Base-by-base conservation (phyloP, 2,888 invertebrate species). In the Cyclophora albipunctata region DNA sequence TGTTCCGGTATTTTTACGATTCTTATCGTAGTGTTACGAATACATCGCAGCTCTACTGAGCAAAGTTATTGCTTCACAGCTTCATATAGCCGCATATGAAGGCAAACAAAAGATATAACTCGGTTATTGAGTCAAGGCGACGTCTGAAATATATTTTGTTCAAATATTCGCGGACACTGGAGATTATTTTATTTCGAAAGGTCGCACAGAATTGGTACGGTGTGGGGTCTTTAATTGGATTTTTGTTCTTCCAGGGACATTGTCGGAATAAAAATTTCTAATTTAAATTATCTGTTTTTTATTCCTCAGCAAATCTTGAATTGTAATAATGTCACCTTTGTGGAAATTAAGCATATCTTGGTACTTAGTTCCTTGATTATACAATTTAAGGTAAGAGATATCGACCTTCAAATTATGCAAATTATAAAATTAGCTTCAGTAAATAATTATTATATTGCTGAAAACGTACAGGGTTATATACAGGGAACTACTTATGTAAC, bases 1-100 rank as follows among this genome's bases (percentile, higher is more conserved):
- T 53, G 61, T 63, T 62, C 63, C 58, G 60, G 67, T 65, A 66
- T 66, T 66, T 72, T 67, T 48, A 69, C 60, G 52, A 58, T 53
- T 49, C 59, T 68, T 70, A 73, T 71, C 71, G 61, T 58, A 57
- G 46, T 52, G 57, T 63, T 59, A 63, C 66, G 60, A 60, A 60
- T 59, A 59, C 58, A 60, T 55, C 57, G 53, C 57, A 48, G 59
- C 54, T 46, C 49, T 54, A 54, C 54, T 51, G 52, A 54, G 50
- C n/a, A 51, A 47, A 47, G 49, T 55, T 55, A 54, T 57, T 59
- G 55, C 57, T 41, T 54, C 59, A 55, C 57, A 48, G 20, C 47
- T 49, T 51, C 55, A 45, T 48, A 55, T 47, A 50, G 52, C 50
- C 47, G 59, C 51, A 53, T 57, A 50, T 52, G 57, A 52, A 45